Evolutionary conservation across 2,888 invertebrate genomes (phyloP), one percentile per base, ranked within the genome.

Genomic region (Cephus runcator): DNA sequence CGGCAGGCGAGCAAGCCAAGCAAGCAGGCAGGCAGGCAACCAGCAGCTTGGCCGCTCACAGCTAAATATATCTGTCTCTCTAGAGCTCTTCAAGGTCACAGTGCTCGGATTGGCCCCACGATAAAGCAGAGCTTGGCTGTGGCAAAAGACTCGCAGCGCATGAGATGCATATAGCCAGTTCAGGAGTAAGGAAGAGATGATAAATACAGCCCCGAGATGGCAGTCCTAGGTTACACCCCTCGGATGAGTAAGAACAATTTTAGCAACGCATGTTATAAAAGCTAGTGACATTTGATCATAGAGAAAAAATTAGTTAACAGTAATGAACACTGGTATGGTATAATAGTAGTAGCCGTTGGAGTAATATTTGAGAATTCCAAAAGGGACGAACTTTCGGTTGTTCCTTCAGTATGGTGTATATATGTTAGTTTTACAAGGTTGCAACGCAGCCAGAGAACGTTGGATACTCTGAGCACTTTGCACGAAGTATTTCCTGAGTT

Each of bases 41-140:
- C 71, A 71, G 71, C 31, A 40, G 33, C 80, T 79, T 81, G 81
- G 79, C 81, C 78, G 85, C 84, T 82, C 84, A 83, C 86, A 83
- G 86, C 87, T 87, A 87, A 85, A 87, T 86, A 86, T 87, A 86
- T 84, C 82, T 86, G 81, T 85, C 84, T 86, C 85, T 86, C 83
- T 83, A 82, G 83, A 85, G 81, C 83, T 81, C 81, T 85, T 87
- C 87, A 87, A 87, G 87, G 87, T 87, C 87, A 86, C 83, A 82
- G 83, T 79, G 83, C 83, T 84, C 77, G 87, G 83, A 85, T 86
- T 87, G 85, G 86, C 85, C 56, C 80, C 83, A 83, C 83, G 85
- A 85, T 87, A 85, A 87, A 85, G 81, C 85, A 81, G 75, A 81
- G 79, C 56, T 56, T 56, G 56, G 56, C 56, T 56, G 56, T 56